phyloP scores from a whole-genome alignment of 2,113 vertebrate genomes.

The Thalassarche chlororhynchos region DNA sequence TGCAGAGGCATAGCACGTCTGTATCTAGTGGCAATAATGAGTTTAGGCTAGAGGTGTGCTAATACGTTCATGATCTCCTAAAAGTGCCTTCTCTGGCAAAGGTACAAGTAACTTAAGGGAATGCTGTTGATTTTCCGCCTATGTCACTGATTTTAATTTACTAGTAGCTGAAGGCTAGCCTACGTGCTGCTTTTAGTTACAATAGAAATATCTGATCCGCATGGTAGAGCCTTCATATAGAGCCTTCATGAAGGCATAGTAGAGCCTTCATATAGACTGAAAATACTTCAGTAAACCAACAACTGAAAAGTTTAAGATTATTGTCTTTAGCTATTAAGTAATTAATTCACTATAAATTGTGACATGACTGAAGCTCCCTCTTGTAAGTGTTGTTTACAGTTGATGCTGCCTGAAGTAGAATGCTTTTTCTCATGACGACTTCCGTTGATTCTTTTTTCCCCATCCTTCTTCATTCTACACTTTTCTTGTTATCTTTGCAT shows the following conservation, averaged over 20 bases:
- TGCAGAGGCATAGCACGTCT: background rate
- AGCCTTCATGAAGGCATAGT: background rate
- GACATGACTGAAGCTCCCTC: background rate
- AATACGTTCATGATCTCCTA: background rate
- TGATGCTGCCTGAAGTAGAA: background rate
- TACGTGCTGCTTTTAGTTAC: background rate
- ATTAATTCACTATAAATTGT: background rate
- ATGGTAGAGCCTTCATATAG: background rate
- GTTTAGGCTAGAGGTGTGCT: background rate
- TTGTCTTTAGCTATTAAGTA: background rate
- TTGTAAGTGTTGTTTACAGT: background rate
- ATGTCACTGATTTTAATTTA: background rate
- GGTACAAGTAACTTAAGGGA: background rate
- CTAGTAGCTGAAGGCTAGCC: background rate
- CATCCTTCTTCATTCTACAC: background rate
- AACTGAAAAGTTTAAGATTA: background rate
- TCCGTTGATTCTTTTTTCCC: background rate
- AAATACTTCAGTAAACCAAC: background rate
- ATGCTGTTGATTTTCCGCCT: background rate
- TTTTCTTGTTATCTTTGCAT: background rate
- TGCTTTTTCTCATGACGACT: background rate
- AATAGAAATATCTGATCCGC: background rate
- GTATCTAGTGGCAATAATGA: background rate
- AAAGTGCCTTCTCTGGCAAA: background rate
- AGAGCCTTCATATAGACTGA: background rate